phyloP scores from a whole-genome alignment of 2,888 invertebrate genomes.

The Galeruca laticollis region DNA sequence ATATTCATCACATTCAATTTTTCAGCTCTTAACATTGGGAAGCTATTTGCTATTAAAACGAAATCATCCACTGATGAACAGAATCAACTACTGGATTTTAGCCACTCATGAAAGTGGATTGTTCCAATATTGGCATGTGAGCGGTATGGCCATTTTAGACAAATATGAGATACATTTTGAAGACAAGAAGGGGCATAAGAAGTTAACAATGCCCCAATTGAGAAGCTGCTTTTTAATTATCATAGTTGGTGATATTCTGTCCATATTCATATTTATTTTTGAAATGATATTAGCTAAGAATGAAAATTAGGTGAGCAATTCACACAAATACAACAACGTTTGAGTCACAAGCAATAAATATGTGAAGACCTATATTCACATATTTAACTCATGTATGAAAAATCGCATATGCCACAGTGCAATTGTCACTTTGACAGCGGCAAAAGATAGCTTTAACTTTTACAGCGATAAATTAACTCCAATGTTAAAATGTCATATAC shows the following conservation, averaged over 20 bases:
- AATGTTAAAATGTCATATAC: no score
- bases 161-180: neutral
- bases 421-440: no score
- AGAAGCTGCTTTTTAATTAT: neutral
- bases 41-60: neutral
- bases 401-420: no score
- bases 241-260: neutral
- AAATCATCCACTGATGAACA: neutral
- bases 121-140: neutral
- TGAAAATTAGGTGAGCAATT: neutral
- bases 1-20: neutral
- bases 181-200: neutral
- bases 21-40: neutral
- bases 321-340: neutral
- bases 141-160: neutral
- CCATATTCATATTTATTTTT: neutral
- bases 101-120: slow-evolving; percentile 6
- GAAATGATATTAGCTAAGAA: neutral
- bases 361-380: no score
- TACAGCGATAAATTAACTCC: no score
- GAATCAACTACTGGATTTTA: slow-evolving; percentile 1
- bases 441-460: no score
- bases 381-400: no score
- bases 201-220: neutral
- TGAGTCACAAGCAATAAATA: no score